Evolutionary conservation across 2,113 vertebrate genomes (phyloP).

Genomic region (Oostethus manadensis): DNA sequence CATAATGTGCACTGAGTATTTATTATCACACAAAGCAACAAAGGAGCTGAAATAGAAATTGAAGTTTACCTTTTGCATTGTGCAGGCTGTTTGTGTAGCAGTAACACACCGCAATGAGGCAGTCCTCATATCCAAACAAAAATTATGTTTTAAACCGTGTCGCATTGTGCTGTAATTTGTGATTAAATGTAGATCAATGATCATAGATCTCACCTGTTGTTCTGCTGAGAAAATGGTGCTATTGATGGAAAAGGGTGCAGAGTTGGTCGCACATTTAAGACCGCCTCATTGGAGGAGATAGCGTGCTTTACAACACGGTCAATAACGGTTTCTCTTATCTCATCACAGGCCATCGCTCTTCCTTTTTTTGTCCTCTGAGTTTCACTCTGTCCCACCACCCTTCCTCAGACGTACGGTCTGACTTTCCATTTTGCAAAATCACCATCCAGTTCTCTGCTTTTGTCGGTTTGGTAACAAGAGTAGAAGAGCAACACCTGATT

Average conservation of each 20-base stretch:
- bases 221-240: neutral
- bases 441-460: neutral
- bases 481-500: neutral
- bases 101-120: neutral
- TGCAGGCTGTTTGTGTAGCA: neutral
- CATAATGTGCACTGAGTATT: neutral
- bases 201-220: slow-evolving; percentile 1
- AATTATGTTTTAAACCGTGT: neutral
- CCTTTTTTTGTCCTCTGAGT: neutral
- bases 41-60: neutral
- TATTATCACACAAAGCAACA: neutral
- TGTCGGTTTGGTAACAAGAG: neutral
- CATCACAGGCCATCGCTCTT: neutral
- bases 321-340: slow-evolving; percentile 3
- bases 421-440: neutral
- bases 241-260: neutral
- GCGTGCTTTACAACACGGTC: slow-evolving; percentile 2
- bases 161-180: slow-evolving; percentile 1
- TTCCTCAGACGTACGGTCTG: neutral
- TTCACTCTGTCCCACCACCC: neutral
- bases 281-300: neutral
- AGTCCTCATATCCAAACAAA: neutral
- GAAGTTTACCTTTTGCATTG: neutral
- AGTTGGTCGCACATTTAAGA: neutral
- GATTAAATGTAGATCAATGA: slow-evolving; percentile 1